Base-by-base conservation (phyloP, 2,113 vertebrate species). In the Pachycephala philippinensis region DNA sequence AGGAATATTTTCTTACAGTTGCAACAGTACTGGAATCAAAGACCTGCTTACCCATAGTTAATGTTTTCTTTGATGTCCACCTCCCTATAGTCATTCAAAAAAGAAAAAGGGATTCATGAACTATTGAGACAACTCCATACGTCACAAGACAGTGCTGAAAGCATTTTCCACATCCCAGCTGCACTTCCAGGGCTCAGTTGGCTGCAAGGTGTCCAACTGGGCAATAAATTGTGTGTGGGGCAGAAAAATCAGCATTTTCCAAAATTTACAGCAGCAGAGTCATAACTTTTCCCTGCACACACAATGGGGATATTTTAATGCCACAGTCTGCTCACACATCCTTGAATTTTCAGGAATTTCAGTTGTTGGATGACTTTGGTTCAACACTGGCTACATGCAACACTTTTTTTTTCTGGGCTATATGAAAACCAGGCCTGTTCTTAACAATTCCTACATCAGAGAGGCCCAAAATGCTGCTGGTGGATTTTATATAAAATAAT, bases 61-160 rank as follows among this genome's bases (percentile, higher is more conserved):
- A 97, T 53, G 47, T 99, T 98, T 82, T 99, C 99, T 98, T 99
- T 98, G 98, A 98, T 98, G 33, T 99, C 99, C 94, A 98, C 97
- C 95, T 99, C 99, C 89, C 97, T 98, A 96, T 91, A 96, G 90
- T 95, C 39, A 95, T 97, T 92, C 95, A 94, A 95, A 95, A 94
- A 95, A 91, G 97, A 96, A 90, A 97, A 97, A 96, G 87, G 93
- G 84, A 97, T 93, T 97, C 53, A 86, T 96, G 91, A 96, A 96
- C 88, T 85, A 92, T 65, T 94, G 74, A 93, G 77, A 72, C 96
- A 95, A 93, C n/a, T 84, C 39, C 81, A 94, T 1, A 88, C 6
- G 83, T 68, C 92, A 96, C 91, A 97, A 97, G 81, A 94, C 84
- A 97, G 68, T 89, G 91, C 92, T 95, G 81, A 88, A 90, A 95